Conservation (phyloP, 2,113 vertebrate species). For the Cebidichthys violaceus region DNA sequence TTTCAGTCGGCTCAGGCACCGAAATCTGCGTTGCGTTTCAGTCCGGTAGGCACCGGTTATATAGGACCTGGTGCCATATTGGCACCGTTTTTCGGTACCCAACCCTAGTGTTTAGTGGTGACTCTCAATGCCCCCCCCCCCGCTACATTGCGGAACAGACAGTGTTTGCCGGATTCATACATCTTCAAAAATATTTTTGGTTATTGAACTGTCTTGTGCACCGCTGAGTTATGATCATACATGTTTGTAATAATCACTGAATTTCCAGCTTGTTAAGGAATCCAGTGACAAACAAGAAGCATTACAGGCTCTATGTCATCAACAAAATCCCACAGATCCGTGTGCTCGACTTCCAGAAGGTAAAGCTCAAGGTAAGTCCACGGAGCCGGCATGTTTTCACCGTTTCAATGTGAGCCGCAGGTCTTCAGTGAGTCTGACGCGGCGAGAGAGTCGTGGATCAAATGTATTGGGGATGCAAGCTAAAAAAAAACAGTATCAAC, state of each 20-base stretch:
- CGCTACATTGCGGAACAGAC: neutral
- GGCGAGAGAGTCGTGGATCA: neutral
- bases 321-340: constrained; percentile 95
- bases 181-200: neutral
- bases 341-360: constrained; percentile 98
- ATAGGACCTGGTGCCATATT: no score
- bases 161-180: neutral
- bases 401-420: neutral
- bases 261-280: constrained; percentile 91
- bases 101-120: no score
- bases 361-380: constrained; percentile 92
- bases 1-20: no score
- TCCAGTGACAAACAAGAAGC: constrained; percentile 98
- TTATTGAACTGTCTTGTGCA: neutral
- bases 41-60: no score
- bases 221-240: neutral
- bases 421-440: neutral
- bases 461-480: neutral
- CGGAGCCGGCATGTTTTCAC: neutral
- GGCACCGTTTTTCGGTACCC: no score
- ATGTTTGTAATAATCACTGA: neutral
- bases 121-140: no score
- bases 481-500: neutral
- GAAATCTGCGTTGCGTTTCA: no score
- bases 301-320: constrained; percentile 97